Percentiles rank a stretch among this genome's conserved stretches.
Conservation (phyloP, 2,888 invertebrate species). For the Drosophila seclusa region DNA sequence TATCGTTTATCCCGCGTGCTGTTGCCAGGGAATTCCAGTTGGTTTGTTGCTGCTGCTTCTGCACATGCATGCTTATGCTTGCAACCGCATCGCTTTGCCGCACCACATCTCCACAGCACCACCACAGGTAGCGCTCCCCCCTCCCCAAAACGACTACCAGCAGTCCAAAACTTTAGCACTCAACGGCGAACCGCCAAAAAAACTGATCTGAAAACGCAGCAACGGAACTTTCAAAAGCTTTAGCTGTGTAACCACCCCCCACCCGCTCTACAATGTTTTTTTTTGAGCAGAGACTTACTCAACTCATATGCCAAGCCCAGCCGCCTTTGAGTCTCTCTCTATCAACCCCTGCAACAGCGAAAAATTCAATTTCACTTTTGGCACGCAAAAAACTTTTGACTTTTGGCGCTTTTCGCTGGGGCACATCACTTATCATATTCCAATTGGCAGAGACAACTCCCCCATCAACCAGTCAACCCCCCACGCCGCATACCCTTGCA, state of each 20-base stretch:
- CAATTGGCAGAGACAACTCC: slow-evolving; percentile 35
- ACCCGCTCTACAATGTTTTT: slow-evolving; percentile 5
- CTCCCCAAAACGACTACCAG: slow-evolving; percentile 11
- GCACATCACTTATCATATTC: slow-evolving; percentile 73
- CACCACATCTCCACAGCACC: background rate
- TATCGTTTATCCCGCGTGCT: slow-evolving; percentile 12
- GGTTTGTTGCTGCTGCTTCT: slow-evolving; percentile 9
- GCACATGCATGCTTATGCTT: slow-evolving; percentile 41
- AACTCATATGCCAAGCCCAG: slow-evolving; percentile 35
- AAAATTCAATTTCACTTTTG: slow-evolving; percentile 79
- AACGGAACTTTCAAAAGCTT: slow-evolving; percentile 52
- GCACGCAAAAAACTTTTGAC: slow-evolving; percentile 45
- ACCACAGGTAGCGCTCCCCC: background rate
- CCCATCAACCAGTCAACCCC: background rate
- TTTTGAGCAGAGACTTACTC: slow-evolving; percentile 25
- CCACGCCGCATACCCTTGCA: too few relatives aligned
- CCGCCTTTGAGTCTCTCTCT: background rate
- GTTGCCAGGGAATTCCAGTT: slow-evolving; percentile 34
- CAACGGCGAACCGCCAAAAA: slow-evolving; percentile 32
- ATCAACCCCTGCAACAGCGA: slow-evolving; percentile 54
- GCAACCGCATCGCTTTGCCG: slow-evolving; percentile 8
- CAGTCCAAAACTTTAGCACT: slow-evolving; percentile 65
- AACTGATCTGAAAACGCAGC: slow-evolving; percentile 5
- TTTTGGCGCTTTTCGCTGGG: slow-evolving; percentile 27
- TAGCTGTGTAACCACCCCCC: slow-evolving; percentile 31